Percentiles rank a stretch among this genome's conserved stretches.
phyloP scores from a whole-genome alignment of 1,140 invertebrate genomes.

The Diploscapter pachys region DNA sequence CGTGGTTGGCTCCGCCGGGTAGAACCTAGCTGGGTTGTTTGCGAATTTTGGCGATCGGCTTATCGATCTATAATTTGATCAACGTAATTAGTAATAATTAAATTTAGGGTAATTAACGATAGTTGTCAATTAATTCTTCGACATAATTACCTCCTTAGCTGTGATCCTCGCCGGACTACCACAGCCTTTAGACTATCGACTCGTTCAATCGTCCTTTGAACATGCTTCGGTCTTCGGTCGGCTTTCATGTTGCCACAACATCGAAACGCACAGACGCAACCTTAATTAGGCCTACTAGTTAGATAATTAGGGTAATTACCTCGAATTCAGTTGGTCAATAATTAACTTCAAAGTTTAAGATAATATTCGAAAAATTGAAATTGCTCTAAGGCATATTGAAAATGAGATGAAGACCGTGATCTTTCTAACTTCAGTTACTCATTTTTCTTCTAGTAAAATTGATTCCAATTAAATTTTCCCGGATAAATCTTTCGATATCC shows the following conservation, averaged over 20 bases:
- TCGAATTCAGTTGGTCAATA: not conserved
- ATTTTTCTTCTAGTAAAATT: not conserved
- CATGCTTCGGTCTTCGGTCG: conserved; percentile 19
- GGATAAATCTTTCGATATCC: too few relatives aligned
- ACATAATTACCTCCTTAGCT: conserved; percentile 19
- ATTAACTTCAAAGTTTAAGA: not conserved
- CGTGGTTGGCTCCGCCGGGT: too few relatives aligned
- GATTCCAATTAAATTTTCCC: too few relatives aligned
- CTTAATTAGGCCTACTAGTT: conserved; percentile 33
- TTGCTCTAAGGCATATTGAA: not conserved
- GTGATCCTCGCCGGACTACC: conserved; percentile 26
- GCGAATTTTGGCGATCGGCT: too few relatives aligned
- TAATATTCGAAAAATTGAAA: not conserved
- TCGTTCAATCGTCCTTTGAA: conserved; percentile 20
- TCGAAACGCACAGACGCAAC: conserved; percentile 59
- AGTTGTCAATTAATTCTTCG: too few relatives aligned
- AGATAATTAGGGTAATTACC: not conserved
- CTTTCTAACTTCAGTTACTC: not conserved
- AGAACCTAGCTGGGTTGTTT: too few relatives aligned
- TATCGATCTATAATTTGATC: too few relatives aligned
- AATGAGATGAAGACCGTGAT: not conserved
- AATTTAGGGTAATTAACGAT: too few relatives aligned
- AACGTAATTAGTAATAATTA: too few relatives aligned
- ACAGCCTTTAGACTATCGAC: conserved; percentile 26
- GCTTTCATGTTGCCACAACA: conserved; percentile 54